A percentile compares a stretch with the other conserved stretches of the same genome.
Evolutionary conservation across 2,797 vertebrate genomes (phyloP).

Genomic region (Echeneis naucrates): DNA sequence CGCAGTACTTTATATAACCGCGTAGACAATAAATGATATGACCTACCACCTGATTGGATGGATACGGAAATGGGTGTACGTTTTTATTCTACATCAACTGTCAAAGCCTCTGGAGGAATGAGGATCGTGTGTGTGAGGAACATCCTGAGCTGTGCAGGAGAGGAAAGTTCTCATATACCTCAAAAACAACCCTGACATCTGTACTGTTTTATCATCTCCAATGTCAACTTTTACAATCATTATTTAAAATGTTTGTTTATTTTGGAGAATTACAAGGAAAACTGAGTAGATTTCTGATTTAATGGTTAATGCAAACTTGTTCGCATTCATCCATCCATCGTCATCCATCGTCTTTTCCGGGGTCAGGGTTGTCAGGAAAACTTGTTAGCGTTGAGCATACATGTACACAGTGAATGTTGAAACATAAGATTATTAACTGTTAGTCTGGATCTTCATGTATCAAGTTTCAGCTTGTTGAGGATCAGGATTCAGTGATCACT

Average conservation of each 20-base stretch:
- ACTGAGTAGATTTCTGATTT: no score
- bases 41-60: no score
- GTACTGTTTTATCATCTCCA: neutral
- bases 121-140: slow-evolving; percentile 53
- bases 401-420: no score
- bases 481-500: neutral
- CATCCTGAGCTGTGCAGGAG: slow-evolving; percentile 47
- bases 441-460: neutral
- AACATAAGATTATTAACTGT: neutral
- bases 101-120: slow-evolving; percentile 21
- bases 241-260: no score
- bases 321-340: no score
- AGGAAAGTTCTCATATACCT: slow-evolving; percentile 26
- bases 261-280: neutral
- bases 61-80: no score
- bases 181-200: neutral
- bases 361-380: no score
- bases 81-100: slow-evolving; percentile 38
- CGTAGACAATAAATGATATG: no score
- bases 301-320: no score
- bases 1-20: no score
- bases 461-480: neutral
- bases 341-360: no score
- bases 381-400: neutral
- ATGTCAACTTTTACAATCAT: no score